These are phyloP conservation scores for Cyclophora albipunctata DNA, from an alignment of 2,888 invertebrate genomes.

Conservation along the genomic window DNA sequence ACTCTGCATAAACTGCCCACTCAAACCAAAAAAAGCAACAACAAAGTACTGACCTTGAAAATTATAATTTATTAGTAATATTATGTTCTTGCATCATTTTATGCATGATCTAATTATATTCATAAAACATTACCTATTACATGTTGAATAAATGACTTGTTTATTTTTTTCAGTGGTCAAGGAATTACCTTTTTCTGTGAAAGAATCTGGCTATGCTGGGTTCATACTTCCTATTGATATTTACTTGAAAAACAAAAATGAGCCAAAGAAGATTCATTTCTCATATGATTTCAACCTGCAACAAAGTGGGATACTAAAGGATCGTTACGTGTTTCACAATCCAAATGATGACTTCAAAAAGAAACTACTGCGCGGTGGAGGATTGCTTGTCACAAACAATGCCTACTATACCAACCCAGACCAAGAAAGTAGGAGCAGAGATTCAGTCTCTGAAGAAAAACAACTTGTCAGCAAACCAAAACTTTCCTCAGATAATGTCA, in stretches of 20 bases:
- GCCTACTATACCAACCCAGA: constrained; percentile 66
- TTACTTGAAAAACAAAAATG: constrained; percentile 90
- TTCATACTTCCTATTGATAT: constrained; percentile 93
- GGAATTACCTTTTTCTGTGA: constrained; percentile 91
- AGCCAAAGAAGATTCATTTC: constrained; percentile 89
- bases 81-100: not conserved
- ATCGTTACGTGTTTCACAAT: constrained; percentile 88
- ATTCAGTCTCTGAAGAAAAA: constrained; percentile 74
- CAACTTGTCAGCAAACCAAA: constrained; percentile 84
- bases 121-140: no score
- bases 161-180: constrained; percentile 82
- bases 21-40: not conserved
- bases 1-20: not conserved
- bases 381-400: constrained; percentile 67
- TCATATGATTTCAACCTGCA: constrained; percentile 91
- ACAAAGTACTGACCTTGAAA: not conserved
- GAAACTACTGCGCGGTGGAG: constrained; percentile 92
- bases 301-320: constrained; percentile 82
- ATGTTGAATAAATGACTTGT: no score
- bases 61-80: not conserved
- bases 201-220: constrained; percentile 97
- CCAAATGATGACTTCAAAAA: constrained; percentile 92
- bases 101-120: no score
- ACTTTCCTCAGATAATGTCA: constrained; percentile 73
- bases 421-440: constrained; percentile 73